A percentile compares a stretch with the other conserved stretches of the same genome.
phyloP scores from a whole-genome alignment of 2,113 vertebrate genomes.

The Poecile atricapillus region DNA sequence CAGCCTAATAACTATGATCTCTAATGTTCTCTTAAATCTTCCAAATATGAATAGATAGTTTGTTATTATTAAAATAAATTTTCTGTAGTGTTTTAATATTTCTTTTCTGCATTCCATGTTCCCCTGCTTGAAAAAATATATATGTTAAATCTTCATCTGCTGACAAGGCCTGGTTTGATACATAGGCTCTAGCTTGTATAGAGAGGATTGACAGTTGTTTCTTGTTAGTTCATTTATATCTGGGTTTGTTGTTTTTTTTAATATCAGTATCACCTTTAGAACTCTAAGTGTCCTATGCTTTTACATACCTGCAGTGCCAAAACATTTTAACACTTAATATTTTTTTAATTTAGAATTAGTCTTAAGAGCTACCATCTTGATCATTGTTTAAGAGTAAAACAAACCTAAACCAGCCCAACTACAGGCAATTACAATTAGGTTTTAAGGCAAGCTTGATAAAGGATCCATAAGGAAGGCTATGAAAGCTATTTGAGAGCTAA shows the following conservation, averaged over 20 bases:
- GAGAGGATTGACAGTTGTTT: neutral
- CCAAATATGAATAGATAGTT: neutral
- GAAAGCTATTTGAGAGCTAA: neutral
- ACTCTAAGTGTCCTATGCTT: neutral
- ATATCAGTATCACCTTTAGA: neutral
- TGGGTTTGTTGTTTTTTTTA: neutral
- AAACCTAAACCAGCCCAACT: neutral
- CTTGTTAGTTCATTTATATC: neutral
- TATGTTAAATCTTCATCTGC: neutral
- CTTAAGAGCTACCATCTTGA: neutral
- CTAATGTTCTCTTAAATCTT: neutral
- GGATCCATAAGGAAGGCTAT: neutral
- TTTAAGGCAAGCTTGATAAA: neutral
- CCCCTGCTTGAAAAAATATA: neutral
- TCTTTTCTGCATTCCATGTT: neutral
- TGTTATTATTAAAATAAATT: neutral
- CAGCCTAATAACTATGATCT: neutral
- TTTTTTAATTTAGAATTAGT: neutral
- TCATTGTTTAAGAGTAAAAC: neutral
- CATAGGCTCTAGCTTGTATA: neutral
- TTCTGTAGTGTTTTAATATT: neutral
- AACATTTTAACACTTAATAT: neutral
- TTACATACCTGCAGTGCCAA: neutral
- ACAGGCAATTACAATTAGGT: constrained; percentile 1
- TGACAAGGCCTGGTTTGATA: neutral